These are phyloP conservation scores for Lucilia cuprina DNA, from an alignment of 1,140 invertebrate species.

Conservation along the genomic window DNA sequence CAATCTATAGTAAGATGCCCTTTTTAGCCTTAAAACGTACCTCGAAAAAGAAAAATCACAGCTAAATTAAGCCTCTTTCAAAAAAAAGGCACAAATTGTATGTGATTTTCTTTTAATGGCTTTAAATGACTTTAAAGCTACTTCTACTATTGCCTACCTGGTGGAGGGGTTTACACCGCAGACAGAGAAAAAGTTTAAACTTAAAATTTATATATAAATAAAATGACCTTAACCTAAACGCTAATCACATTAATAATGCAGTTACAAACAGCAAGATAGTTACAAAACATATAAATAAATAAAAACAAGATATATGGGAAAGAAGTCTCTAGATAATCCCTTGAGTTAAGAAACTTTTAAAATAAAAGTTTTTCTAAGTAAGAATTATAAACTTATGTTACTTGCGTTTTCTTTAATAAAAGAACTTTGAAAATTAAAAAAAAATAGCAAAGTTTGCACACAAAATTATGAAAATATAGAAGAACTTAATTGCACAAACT, in stretches of 20 bases:
- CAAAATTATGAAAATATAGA: no score
- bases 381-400: no score
- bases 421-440: no score
- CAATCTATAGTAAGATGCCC: not conserved
- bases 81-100: not conserved
- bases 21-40: not conserved
- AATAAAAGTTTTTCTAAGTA: no score
- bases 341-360: no score
- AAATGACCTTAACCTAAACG: constrained; percentile 9
- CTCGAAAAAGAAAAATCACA: not conserved
- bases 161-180: not conserved
- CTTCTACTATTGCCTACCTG: not conserved
- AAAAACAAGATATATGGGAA: no score
- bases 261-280: no score
- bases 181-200: not conserved
- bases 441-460: no score
- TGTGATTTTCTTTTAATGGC: constrained; percentile 2
- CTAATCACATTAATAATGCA: not conserved
- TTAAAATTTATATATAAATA: not conserved
- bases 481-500: no score
- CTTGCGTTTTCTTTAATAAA: no score
- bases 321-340: no score
- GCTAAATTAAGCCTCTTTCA: not conserved
- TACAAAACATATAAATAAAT: no score
- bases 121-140: not conserved